Evolutionary conservation across 2,113 vertebrate genomes (phyloP).

Genomic region (Pseudonaja textilis): DNA sequence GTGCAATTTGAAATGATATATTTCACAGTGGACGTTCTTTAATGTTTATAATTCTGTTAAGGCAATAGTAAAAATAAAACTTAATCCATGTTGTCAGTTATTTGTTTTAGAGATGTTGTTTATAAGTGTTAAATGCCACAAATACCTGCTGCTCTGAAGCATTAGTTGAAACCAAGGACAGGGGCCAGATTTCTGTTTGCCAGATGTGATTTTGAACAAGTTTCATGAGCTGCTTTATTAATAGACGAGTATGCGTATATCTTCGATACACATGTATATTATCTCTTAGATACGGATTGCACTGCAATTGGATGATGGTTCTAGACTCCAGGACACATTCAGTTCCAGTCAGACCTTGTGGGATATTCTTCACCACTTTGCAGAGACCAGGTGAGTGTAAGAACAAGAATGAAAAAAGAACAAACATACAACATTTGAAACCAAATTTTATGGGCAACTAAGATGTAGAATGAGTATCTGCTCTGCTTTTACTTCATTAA

Average conservation of each 20-base stretch:
- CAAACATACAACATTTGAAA: neutral
- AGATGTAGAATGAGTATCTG: neutral
- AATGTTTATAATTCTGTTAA: neutral
- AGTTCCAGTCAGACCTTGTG: slow-evolving; percentile 82
- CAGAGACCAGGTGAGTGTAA: slow-evolving; percentile 80
- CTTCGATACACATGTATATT: neutral
- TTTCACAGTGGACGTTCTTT: neutral
- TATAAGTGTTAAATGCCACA: neutral
- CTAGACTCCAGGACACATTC: slow-evolving; percentile 84
- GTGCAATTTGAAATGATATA: neutral
- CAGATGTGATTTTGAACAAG: slow-evolving; percentile 7
- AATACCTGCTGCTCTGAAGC: slow-evolving; percentile 1
- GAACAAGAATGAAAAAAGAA: neutral
- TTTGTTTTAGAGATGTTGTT: slow-evolving; percentile 5
- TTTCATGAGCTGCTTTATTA: neutral
- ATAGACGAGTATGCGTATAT: neutral
- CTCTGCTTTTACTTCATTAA: neutral
- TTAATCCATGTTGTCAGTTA: slow-evolving; percentile 2
- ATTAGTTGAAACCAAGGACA: neutral
- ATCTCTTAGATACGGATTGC: slow-evolving; percentile 82
- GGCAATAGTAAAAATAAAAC: slow-evolving; percentile 9
- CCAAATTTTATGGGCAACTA: neutral
- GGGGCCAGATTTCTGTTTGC: neutral
- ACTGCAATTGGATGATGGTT: slow-evolving; percentile 86
- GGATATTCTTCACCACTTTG: slow-evolving; percentile 87